Conservation (phyloP, 2,113 vertebrate species). For the Larimichthys crocea region DNA sequence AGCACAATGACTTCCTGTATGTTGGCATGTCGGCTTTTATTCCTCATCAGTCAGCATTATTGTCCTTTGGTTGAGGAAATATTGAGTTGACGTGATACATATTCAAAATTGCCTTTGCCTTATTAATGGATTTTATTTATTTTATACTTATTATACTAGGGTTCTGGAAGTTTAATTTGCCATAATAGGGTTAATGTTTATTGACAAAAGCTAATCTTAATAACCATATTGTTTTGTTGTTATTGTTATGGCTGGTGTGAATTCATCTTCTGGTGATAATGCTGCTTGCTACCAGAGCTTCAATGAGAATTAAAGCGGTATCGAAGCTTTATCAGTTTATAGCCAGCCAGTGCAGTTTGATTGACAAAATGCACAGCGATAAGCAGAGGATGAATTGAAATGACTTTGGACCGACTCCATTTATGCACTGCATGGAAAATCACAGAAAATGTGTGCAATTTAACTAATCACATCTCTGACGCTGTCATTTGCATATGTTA, state of each 20-base stretch:
- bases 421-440: conserved; percentile 69
- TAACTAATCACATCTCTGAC: conserved; percentile 74
- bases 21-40: conserved; percentile 48
- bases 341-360: conserved; percentile 62
- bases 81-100: neutral
- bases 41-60: conserved; percentile 6
- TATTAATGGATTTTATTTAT: conserved; percentile 32
- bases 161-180: conserved; percentile 53
- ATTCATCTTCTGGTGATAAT: conserved; percentile 37
- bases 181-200: conserved; percentile 62
- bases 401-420: conserved; percentile 64
- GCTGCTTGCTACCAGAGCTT: conserved; percentile 16
- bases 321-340: conserved; percentile 58
- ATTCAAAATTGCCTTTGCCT: conserved; percentile 20
- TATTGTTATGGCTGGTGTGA: conserved; percentile 41
- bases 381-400: conserved; percentile 61
- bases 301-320: conserved; percentile 26
- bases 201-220: conserved; percentile 52
- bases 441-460: conserved; percentile 75
- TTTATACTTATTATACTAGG: neutral
- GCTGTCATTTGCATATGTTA: conserved; percentile 84
- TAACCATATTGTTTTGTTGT: conserved; percentile 50
- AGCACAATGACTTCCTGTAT: conserved; percentile 65
- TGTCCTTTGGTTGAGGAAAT: conserved; percentile 24
- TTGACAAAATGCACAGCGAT: conserved; percentile 66